Evolutionary conservation across 2,113 vertebrate species (phyloP).

Genomic region (Tyto alba): DNA sequence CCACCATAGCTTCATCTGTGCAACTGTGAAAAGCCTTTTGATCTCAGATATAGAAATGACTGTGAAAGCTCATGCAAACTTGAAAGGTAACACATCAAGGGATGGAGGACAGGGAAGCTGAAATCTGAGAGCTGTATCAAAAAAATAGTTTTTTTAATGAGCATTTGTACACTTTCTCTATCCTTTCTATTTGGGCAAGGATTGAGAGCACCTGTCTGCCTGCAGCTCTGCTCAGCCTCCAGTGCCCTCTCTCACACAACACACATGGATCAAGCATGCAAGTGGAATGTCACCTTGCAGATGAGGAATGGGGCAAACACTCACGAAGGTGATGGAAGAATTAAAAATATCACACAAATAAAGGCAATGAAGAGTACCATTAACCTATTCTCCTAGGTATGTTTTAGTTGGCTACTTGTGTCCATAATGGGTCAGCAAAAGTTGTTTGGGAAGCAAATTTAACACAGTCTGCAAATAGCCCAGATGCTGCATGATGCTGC

Average conservation of each 20-base stretch:
- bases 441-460: neutral
- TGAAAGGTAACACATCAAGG: neutral
- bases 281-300: neutral
- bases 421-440: neutral
- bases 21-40: neutral
- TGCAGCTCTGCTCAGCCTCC: neutral
- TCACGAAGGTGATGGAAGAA: neutral
- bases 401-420: neutral
- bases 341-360: neutral
- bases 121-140: neutral
- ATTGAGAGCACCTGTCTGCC: neutral
- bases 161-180: neutral
- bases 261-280: neutral
- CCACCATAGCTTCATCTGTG: neutral
- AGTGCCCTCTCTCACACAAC: neutral
- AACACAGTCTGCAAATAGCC: neutral
- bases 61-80: neutral
- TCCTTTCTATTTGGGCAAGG: neutral
- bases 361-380: neutral
- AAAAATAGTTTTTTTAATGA: neutral
- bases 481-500: neutral
- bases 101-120: neutral
- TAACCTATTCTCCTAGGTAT: neutral
- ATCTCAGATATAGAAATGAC: neutral
- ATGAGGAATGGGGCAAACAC: accelerated